A percentile compares a stretch with the other conserved stretches of the same genome.
Conservation (phyloP, 2,888 invertebrate genomes). For the Sarcophaga carnaria region DNA sequence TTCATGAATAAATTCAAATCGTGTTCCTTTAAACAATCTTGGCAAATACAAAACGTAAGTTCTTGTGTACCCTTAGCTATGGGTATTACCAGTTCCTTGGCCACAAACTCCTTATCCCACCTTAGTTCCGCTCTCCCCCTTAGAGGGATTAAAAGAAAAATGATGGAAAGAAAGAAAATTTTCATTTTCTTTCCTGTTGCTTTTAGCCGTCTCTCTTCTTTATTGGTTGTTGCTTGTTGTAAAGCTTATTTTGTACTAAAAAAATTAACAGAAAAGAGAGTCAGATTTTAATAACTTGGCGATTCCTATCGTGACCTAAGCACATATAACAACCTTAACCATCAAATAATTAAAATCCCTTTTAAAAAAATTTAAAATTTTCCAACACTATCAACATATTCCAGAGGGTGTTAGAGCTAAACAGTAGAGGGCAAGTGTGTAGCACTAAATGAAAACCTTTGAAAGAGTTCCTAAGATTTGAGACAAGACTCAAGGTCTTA, state of each 20-base stretch:
- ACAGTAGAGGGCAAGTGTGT: not conserved
- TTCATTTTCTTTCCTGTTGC: not conserved
- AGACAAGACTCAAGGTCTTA: no score
- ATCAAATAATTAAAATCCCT: slow-evolving; percentile 50
- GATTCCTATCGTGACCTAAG: slow-evolving; percentile 32
- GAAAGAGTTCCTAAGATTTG: not conserved
- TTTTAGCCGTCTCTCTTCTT: not conserved
- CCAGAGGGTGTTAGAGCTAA: not conserved
- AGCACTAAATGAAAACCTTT: not conserved
- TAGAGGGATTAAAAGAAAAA: no score
- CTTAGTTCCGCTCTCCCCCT: no score
- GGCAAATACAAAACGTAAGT: slow-evolving; percentile 39
- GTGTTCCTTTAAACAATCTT: slow-evolving; percentile 19
- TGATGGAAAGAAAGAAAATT: not conserved
- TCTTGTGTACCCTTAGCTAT: slow-evolving; percentile 43
- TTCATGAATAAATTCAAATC: slow-evolving; percentile 44
- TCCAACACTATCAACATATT: not conserved
- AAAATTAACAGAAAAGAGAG: not conserved
- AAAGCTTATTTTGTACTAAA: slow-evolving; percentile 11
- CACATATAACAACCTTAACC: not conserved
- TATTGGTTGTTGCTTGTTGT: no score
- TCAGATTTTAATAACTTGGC: not conserved
- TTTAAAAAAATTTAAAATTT: slow-evolving; percentile 23
- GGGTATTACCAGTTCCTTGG: slow-evolving; percentile 37
- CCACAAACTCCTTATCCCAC: slow-evolving; percentile 52